A percentile compares a stretch with the other conserved stretches of the same genome.
phyloP scores from a whole-genome alignment of 2,113 vertebrate genomes.

The Saccopteryx leptura region DNA sequence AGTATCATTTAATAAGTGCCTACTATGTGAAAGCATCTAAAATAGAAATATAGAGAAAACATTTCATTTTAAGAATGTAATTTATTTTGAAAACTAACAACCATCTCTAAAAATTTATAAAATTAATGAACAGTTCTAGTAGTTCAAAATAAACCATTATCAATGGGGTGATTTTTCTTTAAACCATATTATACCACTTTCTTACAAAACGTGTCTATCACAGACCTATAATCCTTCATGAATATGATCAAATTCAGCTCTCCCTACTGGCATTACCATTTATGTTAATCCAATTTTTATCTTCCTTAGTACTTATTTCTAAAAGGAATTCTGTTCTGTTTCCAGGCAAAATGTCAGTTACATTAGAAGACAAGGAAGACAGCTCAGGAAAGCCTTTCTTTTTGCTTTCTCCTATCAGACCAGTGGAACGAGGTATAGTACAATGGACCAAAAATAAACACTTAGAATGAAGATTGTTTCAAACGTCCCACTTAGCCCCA shows the following conservation, averaged over 20 bases:
- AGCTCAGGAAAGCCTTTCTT: conserved; percentile 84
- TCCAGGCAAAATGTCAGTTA: conserved; percentile 85
- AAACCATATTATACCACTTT: neutral
- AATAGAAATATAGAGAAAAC: conserved; percentile 22
- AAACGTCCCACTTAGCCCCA: too few relatives aligned
- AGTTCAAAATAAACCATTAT: neutral
- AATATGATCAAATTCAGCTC: conserved; percentile 29
- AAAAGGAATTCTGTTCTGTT: conserved; percentile 76
- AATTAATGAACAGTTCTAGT: neutral
- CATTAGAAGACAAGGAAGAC: conserved; percentile 87
- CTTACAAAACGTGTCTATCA: neutral
- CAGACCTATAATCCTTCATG: neutral
- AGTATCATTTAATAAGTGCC: neutral
- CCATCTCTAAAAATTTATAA: neutral
- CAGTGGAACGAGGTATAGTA: conserved; percentile 87
- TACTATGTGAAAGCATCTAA: conserved; percentile 13
- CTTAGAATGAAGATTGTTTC: neutral
- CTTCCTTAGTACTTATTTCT: conserved; percentile 74
- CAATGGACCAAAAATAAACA: neutral
- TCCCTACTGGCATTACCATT: neutral
- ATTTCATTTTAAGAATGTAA: neutral
- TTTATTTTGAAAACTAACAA: conserved; percentile 46
- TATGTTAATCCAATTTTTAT: neutral
- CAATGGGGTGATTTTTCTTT: neutral
- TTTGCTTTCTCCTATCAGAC: conserved; percentile 85